phyloP scores from a whole-genome alignment of 2,888 invertebrate genomes.

The Nomada lathburiana region DNA sequence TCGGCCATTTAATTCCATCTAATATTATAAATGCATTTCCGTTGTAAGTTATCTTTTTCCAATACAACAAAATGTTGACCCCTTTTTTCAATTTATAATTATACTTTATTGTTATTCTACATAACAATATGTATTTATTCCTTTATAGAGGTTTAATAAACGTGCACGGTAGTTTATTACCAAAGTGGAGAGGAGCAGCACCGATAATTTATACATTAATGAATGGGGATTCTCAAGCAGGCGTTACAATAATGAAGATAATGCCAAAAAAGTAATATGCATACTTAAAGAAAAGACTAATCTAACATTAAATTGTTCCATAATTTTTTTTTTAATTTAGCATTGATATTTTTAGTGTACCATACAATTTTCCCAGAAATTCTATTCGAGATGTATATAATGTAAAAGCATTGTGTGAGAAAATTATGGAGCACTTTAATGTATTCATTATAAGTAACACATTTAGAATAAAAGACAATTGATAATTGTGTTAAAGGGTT shows the following conservation, averaged over 20 bases:
- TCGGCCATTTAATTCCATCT: constrained; percentile 95
- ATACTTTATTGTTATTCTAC: not conserved
- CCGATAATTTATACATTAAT: constrained; percentile 95
- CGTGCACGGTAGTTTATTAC: constrained; percentile 96
- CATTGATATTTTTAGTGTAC: no score
- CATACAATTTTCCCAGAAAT: no score
- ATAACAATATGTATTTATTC: constrained; percentile 24
- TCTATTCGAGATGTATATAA: no score
- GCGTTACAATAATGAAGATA: constrained; percentile 95
- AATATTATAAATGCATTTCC: constrained; percentile 91
- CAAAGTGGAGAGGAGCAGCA: constrained; percentile 96
- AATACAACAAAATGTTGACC: not conserved
- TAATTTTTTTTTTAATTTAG: no score
- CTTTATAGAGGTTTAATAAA: constrained; percentile 94
- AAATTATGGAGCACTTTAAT: not conserved
- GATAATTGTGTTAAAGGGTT: not conserved
- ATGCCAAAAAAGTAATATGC: constrained; percentile 87
- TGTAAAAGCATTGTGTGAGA: no score
- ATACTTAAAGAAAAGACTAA: no score
- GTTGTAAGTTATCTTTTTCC: constrained; percentile 87
- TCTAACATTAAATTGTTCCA: no score
- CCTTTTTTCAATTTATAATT: not conserved
- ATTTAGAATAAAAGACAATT: no score
- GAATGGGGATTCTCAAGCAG: constrained; percentile 92
- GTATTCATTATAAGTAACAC: not conserved